Base-by-base conservation (phyloP, 2,797 vertebrate species). In the Chaetodon trifasciatus region DNA sequence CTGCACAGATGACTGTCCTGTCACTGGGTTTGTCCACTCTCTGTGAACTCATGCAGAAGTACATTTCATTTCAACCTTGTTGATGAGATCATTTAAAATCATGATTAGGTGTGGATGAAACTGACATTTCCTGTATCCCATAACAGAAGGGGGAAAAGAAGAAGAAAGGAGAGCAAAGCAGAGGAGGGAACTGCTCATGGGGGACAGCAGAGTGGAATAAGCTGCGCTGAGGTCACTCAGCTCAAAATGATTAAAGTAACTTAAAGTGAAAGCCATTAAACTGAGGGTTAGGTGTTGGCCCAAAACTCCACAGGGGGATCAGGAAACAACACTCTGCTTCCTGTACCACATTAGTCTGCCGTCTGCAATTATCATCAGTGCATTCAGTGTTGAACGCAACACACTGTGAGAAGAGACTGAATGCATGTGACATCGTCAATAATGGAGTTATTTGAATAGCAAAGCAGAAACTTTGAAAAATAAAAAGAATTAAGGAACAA, bases 301-400 rank as follows among this genome's bases (percentile, higher is more conserved):
- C 64, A 6, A 61, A 52, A 32, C 64, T 67, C 63, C 58, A n/a
- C 0, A 5, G 70, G 57, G 28, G 66, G 16, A 40, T 23, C 1
- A 6, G 46, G 35, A 60, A 64, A 78, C 32, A 60, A 53, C 23
- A 65, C n/a, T 35, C 32, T 65, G 74, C 32, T 66, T 70, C 19
- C 50, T 46, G 69, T 65, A 49, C 15, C 15, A 50, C 62, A 61
- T 74, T 66, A 65, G 21, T 62, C 65, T 73, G 55, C 66, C 52
- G 67, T 61, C 32, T 24, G 42, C 64, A 76, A 85, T 80, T 67
- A 84, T 55, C 47, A 67, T 72, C 62, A 71, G 32, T 46, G 13
- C 21, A 70, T 69, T 70, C 50, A 66, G 35, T 50, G 65, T 39
- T n/a, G 46, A 53, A 62, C 49, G 52, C 32, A 56, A 76, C 15